Base-by-base conservation (phyloP, 2,888 invertebrate genomes). In the Vannuccia rotundouncinata region DNA sequence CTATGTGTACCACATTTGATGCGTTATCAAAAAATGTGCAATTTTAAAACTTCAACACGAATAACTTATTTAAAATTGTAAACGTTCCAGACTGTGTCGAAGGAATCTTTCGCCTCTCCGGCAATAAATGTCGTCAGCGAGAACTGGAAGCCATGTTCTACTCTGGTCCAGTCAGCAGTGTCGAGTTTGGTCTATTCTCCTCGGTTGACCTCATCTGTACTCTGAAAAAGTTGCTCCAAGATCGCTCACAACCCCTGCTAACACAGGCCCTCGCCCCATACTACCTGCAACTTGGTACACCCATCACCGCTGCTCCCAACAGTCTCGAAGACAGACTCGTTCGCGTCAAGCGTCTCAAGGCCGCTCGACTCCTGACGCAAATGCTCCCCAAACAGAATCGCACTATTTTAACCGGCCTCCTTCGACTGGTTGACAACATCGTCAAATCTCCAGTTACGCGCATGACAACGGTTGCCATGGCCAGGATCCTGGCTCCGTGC, bases 311-410 rank as follows among this genome's bases (percentile, higher is more conserved):
- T 5, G 5, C 22, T 22, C 66, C 66, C 5, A 22, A 2, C 22
- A 66, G 66, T 22, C 66, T 66, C 13, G 66, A 66, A 27, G 66
- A 27, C 5, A 17, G 66, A 22, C 66, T 66, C 2, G 66, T 66
- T 13, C 66, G 25, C 17, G 66, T 27, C 5, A 66, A 66, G 66
- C 5, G 66, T 5, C 13, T 66, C 66, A 66, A 66, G 66, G 66
- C 66, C 5, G 66, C 66, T 22, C 66, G 66, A 5, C 66, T 66
- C 66, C 66, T 66, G 22, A 66, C 66, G 13, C 66, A 66, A 22
- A 66, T 66, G 66, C 66, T 66, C 17, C 66, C 66, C 25, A 66
- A 66, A 66, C 66, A 66, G 66, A 66, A 66, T 22, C 66, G 66
- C 10, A 66, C 66, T 27, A 66, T 66, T 5, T 27, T 66, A 22